Base-by-base conservation (phyloP, 2,113 vertebrate genomes). In the Dromiciops gliroides region DNA sequence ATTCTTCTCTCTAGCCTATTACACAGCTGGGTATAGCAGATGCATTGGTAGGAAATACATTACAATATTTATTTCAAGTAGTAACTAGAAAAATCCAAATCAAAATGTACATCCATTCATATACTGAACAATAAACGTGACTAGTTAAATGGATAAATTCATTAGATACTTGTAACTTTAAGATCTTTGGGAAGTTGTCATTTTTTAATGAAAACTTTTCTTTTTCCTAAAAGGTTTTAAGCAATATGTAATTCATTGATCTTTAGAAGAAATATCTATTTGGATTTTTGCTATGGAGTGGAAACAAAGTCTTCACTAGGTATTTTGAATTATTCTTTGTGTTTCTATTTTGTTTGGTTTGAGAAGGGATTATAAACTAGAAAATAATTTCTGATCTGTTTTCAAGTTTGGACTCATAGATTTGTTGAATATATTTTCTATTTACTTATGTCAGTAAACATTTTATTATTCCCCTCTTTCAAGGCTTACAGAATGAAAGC, bases 31-130 rank as follows among this genome's bases (percentile, higher is more conserved):
- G 67, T 83, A 83, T 83, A 83, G 67, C 67, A 83, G 67, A 83
- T 83, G 56, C 97, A 75, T 89, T 97, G 95, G 37, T 22, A 89
- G 56, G 51, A 94, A 50, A 93, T 94, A 96, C 48, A 98, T 96
- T 83, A 97, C 91, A 37, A 92, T 52, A 90, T 92, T 96, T 91
- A 91, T 95, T 96, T 97, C 92, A 51, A 94, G 50, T 95, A 94
- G 28, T 50, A 92, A 90, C 52, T 96, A 93, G 48, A 96, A 96
- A 95, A 93, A 96, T 49, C 56, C 48, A 92, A 83, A 88, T 50
- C 22, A 96, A 97, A 96, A 94, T 94, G 91, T 25, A 28, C 12
- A 96, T 90, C 0, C 10, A 89, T 92, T 95, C 52, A 89, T 52
- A 93, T 28, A 8, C 22, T 12, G 1, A 90, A 0, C 6, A 88